These are phyloP conservation scores for Calameuta filiformis DNA, from an alignment of 2,888 invertebrate genomes.

Conservation along the genomic window DNA sequence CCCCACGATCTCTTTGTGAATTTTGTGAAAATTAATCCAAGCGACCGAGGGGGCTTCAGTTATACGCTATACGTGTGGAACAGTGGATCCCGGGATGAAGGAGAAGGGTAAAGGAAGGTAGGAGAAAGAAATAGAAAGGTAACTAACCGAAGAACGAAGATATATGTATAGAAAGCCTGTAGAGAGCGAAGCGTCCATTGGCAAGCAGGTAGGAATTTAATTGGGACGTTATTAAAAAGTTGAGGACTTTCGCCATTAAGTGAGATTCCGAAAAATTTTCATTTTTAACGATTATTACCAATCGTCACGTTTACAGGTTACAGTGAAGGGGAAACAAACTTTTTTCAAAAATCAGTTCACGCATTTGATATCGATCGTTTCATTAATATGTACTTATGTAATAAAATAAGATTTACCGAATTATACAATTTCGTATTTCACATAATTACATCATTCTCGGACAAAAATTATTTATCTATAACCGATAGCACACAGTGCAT, in stretches of 20 bases:
- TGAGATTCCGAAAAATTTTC: neutral
- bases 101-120: neutral
- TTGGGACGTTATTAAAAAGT: neutral
- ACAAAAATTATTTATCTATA: neutral
- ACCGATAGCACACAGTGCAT: neutral
- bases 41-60: neutral
- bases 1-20: neutral
- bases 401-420: neutral
- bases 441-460: neutral
- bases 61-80: neutral
- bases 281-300: neutral
- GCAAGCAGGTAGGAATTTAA: neutral
- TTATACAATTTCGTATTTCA: neutral
- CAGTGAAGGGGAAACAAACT: neutral
- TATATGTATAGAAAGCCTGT: neutral
- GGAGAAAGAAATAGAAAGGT: neutral
- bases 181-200: neutral
- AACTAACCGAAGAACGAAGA: too few relatives aligned
- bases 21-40: neutral
- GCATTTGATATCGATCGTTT: neutral
- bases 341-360: neutral
- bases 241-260: neutral
- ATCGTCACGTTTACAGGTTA: neutral
- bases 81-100: neutral
- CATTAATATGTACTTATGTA: neutral